A percentile compares a stretch with the other conserved stretches of the same genome.
Conservation (phyloP, 2,888 invertebrate genomes). For the Drosophila nr. fundita region DNA sequence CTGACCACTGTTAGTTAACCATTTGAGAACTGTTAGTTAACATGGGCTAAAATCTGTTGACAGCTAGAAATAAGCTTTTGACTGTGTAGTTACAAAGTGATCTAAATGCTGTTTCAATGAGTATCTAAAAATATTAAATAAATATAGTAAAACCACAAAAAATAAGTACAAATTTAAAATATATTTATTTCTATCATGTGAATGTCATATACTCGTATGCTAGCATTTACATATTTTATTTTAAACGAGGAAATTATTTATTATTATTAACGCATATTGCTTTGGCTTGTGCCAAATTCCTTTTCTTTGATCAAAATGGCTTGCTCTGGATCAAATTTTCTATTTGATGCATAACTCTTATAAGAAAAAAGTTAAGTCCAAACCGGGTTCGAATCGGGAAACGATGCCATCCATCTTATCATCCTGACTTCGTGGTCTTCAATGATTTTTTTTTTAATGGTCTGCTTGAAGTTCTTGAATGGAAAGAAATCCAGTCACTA, state of each 20-base stretch:
- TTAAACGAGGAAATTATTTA: too few species aligned
- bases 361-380: too few species aligned
- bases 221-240: too few species aligned
- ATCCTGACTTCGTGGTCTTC: not conserved
- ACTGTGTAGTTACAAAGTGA: not conserved
- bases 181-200: not conserved
- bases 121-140: not conserved
- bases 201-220: too few species aligned
- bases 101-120: slow-evolving; percentile 25
- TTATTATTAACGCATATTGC: too few species aligned
- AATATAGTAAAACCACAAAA: too few species aligned
- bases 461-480: not conserved
- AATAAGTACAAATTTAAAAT: too few species aligned
- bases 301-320: too few species aligned
- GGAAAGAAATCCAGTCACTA: not conserved
- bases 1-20: not conserved
- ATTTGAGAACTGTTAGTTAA: not conserved
- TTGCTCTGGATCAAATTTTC: too few species aligned
- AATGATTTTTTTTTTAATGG: not conserved
- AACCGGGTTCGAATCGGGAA: not conserved
- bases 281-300: too few species aligned
- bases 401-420: not conserved
- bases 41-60: not conserved
- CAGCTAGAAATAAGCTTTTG: not conserved
- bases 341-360: too few species aligned